These are phyloP conservation scores for Polia nebulosa DNA, from an alignment of 2,888 invertebrate species.

Conservation along the genomic window DNA sequence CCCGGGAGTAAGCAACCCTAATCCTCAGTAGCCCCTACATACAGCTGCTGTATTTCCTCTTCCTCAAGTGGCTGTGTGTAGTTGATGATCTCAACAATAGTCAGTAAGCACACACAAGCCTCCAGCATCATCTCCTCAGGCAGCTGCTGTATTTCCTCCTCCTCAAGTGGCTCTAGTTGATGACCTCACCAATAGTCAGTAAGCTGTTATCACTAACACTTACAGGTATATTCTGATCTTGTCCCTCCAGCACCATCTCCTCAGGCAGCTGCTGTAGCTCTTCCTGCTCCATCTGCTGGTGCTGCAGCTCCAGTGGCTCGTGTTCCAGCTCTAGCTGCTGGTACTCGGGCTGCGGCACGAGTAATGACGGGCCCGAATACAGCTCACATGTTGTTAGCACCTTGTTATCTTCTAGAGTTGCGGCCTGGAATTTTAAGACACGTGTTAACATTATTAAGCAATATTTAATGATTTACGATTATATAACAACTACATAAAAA, in stretches of 20 bases:
- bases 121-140: constrained; percentile 54
- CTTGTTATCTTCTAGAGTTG: constrained; percentile 66
- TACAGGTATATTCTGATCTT: constrained; percentile 72
- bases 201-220: constrained; percentile 50
- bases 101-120: constrained; percentile 72
- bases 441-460: not conserved
- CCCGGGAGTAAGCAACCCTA: too few relatives aligned
- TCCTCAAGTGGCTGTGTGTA: too few relatives aligned
- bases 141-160: too few relatives aligned
- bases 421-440: constrained; percentile 57
- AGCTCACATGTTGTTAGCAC: constrained; percentile 70
- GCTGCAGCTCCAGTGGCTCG: constrained; percentile 59
- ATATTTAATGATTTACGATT: too few relatives aligned
- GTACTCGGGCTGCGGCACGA: constrained; percentile 68
- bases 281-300: constrained; percentile 58
- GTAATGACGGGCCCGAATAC: constrained; percentile 74
- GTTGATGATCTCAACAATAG: too few relatives aligned
- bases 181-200: too few relatives aligned
- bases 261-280: constrained; percentile 53
- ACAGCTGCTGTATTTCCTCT: too few relatives aligned
- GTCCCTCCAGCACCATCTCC: constrained; percentile 46
- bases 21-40: too few relatives aligned
- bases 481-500: too few relatives aligned
- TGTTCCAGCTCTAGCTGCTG: constrained; percentile 58
- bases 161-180: too few relatives aligned